Evolutionary conservation across 2,888 invertebrate genomes (phyloP).

Genomic region (Loripinus fragilis): DNA sequence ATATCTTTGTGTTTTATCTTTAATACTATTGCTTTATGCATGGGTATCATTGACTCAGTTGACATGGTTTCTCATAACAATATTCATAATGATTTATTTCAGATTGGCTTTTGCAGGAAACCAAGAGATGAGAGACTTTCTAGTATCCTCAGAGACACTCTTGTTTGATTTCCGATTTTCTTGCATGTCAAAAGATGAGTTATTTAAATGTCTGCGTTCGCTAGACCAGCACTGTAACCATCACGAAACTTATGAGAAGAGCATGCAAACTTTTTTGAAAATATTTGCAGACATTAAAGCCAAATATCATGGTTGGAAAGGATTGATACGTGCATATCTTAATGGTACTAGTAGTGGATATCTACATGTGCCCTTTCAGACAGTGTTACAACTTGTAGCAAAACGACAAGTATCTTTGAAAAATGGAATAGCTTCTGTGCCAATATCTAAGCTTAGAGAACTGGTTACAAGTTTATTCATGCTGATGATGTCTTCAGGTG

Average conservation of each 20-base stretch:
- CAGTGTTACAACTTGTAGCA: constrained; percentile 86
- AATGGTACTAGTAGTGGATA: constrained; percentile 53
- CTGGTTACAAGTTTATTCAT: constrained; percentile 65
- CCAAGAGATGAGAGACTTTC: constrained; percentile 62
- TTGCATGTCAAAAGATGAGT: constrained; percentile 72
- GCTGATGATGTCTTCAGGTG: constrained; percentile 53
- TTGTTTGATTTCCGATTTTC: constrained; percentile 73
- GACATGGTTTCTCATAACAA: too few relatives aligned
- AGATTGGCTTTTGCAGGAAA: constrained; percentile 69
- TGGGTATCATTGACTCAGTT: too few relatives aligned
- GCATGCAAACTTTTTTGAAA: constrained; percentile 21
- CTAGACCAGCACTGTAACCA: constrained; percentile 25
- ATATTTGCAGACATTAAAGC: constrained; percentile 42
- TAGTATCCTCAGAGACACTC: constrained; percentile 68
- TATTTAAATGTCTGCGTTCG: constrained; percentile 59
- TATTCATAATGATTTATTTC: too few relatives aligned
- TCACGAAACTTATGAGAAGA: background rate
- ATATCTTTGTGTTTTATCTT: too few relatives aligned
- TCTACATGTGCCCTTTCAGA: constrained; percentile 85
- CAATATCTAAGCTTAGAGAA: constrained; percentile 82
- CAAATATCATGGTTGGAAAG: constrained; percentile 52
- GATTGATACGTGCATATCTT: constrained; percentile 60
- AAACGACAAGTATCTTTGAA: constrained; percentile 85
- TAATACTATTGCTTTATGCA: too few relatives aligned
- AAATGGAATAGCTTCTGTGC: constrained; percentile 85